Evolutionary conservation across 2,797 vertebrate species (phyloP).

Genomic region (Clarias pachynema): DNA sequence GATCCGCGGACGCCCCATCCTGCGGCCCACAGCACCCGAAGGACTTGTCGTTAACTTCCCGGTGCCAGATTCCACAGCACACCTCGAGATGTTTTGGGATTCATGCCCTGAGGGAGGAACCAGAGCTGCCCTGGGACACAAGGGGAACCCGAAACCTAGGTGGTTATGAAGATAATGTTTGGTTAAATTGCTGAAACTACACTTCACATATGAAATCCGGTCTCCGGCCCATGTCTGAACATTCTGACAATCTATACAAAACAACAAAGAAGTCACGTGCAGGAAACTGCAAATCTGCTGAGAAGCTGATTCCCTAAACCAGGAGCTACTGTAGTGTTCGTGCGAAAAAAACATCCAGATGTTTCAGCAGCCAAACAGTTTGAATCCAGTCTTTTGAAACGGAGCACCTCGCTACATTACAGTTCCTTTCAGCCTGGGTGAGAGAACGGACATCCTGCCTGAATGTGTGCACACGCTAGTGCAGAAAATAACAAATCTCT

Average conservation of each 20-base stretch:
- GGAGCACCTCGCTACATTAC: constrained; percentile 7
- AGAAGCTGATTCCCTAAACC: constrained; percentile 28
- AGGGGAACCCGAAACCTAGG: too few relatives aligned
- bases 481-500: constrained; percentile 41
- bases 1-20: too few relatives aligned
- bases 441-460: constrained; percentile 27
- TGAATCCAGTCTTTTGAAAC: constrained; percentile 42
- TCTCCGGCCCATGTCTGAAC: constrained; percentile 24
- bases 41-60: too few relatives aligned
- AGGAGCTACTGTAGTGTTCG: neutral
- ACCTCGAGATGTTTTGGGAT: too few relatives aligned
- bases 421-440: constrained; percentile 18
- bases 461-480: neutral
- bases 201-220: constrained; percentile 11
- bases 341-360: constrained; percentile 20
- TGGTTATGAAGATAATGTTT: too few relatives aligned
- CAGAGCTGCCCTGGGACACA: too few relatives aligned
- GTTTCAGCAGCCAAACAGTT: constrained; percentile 18
- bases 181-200: neutral
- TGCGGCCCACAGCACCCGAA: too few relatives aligned
- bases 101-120: too few relatives aligned
- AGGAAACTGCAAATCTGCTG: constrained; percentile 35
- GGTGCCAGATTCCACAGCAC: too few relatives aligned
- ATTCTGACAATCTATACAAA: constrained; percentile 19
- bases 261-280: constrained; percentile 40